Conservation (phyloP, 2,797 vertebrate species). For the Paratrypauchen microcephalus region DNA sequence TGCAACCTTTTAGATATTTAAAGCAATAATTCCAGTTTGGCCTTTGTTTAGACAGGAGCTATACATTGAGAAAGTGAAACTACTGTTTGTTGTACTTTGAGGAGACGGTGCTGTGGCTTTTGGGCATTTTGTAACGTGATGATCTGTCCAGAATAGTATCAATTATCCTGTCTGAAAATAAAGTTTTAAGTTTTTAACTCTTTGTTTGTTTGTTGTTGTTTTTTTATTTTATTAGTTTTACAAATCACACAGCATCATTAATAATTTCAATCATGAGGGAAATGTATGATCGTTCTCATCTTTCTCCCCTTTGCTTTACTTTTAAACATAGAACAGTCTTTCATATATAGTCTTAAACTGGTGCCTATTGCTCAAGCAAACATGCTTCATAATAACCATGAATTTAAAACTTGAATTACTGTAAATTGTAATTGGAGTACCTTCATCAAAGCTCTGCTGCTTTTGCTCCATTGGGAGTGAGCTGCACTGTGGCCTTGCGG, state of each 20-base stretch:
- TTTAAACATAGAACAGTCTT: too few relatives aligned
- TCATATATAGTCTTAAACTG: background rate
- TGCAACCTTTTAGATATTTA: constrained; percentile 51
- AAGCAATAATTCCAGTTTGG: constrained; percentile 56
- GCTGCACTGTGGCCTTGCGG: background rate
- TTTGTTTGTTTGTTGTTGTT: constrained; percentile 2
- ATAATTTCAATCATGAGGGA: too few relatives aligned
- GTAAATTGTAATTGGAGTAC: constrained; percentile 41
- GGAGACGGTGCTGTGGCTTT: constrained; percentile 27
- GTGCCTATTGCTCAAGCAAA: constrained; percentile 17
- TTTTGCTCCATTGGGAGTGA: constrained; percentile 33
- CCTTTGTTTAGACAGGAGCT: constrained; percentile 31
- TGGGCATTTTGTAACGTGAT: constrained; percentile 32
- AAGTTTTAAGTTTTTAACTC: constrained; percentile 53
- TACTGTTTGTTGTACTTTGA: constrained; percentile 43
- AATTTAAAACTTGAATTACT: constrained; percentile 50
- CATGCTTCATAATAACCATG: constrained; percentile 2
- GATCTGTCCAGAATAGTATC: constrained; percentile 53
- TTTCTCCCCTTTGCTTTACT: too few relatives aligned
- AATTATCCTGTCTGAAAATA: constrained; percentile 62
- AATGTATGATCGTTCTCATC: too few relatives aligned
- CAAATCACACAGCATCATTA: too few relatives aligned
- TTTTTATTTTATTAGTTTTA: background rate
- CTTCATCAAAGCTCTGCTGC: constrained; percentile 37
- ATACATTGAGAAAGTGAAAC: constrained; percentile 22